Base-by-base conservation (phyloP, 2,113 vertebrate species). In the Loxodonta africana region DNA sequence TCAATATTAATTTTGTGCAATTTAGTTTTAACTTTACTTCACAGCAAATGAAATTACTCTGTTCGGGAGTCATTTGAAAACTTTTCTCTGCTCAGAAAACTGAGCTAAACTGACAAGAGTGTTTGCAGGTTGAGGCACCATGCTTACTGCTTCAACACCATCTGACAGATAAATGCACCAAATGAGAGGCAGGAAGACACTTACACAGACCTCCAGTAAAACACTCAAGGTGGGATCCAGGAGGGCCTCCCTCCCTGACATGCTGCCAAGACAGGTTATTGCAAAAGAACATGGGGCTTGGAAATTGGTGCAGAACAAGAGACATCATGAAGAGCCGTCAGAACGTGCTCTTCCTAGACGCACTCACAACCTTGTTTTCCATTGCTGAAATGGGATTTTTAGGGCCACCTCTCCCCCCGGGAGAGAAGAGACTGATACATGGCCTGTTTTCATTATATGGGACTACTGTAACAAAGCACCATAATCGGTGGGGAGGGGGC, bases 1-100 rank as follows among this genome's bases (percentile, higher is more conserved):
- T 99, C 98, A 97, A 99, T 99, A 99, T 99, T 98, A 98, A 99
- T 99, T 99, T 98, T 98, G 98, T 95, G 95, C 98, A 97, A 96
- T 98, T 98, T 98, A 93, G 95, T 97, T 97, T 97, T 95, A 95
- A 98, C 98, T 98, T 98, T 96, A 96, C 98, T 98, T 98, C 98
- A 94, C 90, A 95, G 98, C 94, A 98, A 98, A 99, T 96, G 97
- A 97, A 97, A 98, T 98, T 97, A 98, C 94, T 44, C 2, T 95
- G 76, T 90, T 97, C 95, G 82, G 92, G 97, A 97, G 83, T 95
- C 85, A 23, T 80, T 44, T 37, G 95, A 78, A 94, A 98, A 96
- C 80, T 71, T 95, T 51, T 96, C 95, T 83, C 90, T 88, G 90
- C 80, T 95, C 62, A 81, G 96, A 87, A 87, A 87, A 18, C 6